Conservation (phyloP, 2,797 vertebrate species). For the Acipenser ruthenus region DNA sequence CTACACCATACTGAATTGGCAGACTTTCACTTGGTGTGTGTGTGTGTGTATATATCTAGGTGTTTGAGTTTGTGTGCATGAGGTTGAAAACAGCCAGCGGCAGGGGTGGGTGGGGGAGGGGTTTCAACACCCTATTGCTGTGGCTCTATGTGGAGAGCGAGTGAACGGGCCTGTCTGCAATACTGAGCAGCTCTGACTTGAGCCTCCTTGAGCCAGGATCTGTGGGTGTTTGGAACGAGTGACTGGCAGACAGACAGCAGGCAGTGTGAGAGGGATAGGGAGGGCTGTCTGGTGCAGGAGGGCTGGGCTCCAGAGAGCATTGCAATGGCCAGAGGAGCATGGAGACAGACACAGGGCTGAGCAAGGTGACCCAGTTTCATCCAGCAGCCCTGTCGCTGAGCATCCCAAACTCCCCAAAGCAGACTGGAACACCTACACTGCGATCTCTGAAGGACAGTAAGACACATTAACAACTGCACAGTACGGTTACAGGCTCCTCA, state of each 20-base stretch:
- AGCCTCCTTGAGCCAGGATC: not conserved
- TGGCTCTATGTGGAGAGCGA: not conserved
- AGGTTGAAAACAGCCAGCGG: no score
- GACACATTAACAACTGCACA: no score
- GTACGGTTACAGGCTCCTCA: no score
- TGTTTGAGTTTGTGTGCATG: no score
- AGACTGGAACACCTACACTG: no score
- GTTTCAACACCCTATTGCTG: no score
- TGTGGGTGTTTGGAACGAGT: not conserved
- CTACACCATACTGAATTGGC: no score
- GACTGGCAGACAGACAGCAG: not conserved
- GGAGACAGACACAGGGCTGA: not conserved
- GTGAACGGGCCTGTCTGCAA: not conserved
- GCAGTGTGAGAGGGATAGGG: not conserved
- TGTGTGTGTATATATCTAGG: no score
- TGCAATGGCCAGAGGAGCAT: not conserved
- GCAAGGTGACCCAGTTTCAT: not conserved
- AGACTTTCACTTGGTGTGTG: no score
- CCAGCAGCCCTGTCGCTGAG: not conserved
- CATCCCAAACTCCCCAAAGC: no score
- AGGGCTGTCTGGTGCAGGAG: not conserved
- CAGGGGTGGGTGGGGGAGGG: no score
- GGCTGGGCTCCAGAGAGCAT: not conserved
- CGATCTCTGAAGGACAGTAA: no score
- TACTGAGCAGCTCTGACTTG: not conserved